Base-by-base conservation (phyloP, 2,888 invertebrate genomes). In the Latheticus oryzae region DNA sequence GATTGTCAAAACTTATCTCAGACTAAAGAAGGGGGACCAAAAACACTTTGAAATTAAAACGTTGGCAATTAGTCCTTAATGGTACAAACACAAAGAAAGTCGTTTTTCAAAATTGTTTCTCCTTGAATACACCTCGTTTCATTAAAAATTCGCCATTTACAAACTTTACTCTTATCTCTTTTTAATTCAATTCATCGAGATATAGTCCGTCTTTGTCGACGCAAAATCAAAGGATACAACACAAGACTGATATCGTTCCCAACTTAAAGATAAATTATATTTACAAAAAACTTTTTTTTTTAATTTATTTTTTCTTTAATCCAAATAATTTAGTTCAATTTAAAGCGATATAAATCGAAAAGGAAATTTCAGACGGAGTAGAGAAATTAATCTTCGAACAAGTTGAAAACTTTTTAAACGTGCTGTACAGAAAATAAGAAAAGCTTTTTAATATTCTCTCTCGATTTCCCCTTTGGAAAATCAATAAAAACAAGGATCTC, bases 31-130 rank as follows among this genome's bases (percentile, higher is more conserved):
- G 21, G 21, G 5, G 47, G 61, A 54, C 40, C n/a, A n/a, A n/a
- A n/a, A 61, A 62, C 62, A 63, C 63, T 66, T 72, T 71, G 73
- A 77, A 77, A 76, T 77, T 76, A 77, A 78, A 78, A 77, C 68
- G 76, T 73, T 71, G 65, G 77, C 78, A 78, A 78, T 78, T 78
- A 78, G 77, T 73, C 73, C 64, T 71, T 77, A 77, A 78, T 76
- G 76, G 77, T 69, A 66, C 64, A 71, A 68, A 75, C 75, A 78
- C 78, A 78, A 77, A 77, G 77, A 76, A 77, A 73, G 76, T 77
- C 78, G 77, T 78, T 78, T 77, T 78, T 78, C 78, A 77, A 77
- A 77, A 77, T 78, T 77, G 77, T 76, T 77, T 76, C 76, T 73
- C 71, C 75, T 74, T 66, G 74, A 75, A 73, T 74, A 74, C 75